A percentile compares a stretch with the other conserved stretches of the same genome.
phyloP scores from a whole-genome alignment of 2,888 invertebrate species.

The Deroplatys truncata region DNA sequence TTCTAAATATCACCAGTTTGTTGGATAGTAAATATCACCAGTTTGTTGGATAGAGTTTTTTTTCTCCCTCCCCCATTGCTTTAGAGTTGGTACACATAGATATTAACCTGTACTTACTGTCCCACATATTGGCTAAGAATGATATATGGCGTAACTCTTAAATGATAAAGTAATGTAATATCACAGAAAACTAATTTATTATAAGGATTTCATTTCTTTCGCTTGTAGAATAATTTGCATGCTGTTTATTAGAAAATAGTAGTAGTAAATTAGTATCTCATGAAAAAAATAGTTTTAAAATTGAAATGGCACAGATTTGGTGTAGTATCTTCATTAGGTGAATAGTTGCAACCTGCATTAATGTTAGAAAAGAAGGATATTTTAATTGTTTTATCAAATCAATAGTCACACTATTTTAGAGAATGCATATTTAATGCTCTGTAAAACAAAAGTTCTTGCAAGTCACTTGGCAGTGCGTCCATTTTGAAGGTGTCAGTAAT shows the following conservation, averaged over 20 bases:
- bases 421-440: background rate
- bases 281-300: background rate
- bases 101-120: too few relatives aligned
- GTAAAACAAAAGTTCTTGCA: background rate
- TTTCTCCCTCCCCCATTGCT: too few relatives aligned
- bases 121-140: too few relatives aligned
- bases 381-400: background rate
- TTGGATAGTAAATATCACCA: too few relatives aligned
- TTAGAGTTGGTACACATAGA: too few relatives aligned
- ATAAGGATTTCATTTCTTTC: background rate
- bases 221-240: background rate
- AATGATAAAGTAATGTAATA: background rate
- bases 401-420: background rate
- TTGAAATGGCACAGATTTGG: conserved; percentile 25
- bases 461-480: conserved; percentile 1
- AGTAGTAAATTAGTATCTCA: background rate
- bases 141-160: too few relatives aligned
- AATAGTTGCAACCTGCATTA: background rate
- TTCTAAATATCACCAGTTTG: too few relatives aligned
- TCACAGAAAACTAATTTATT: background rate
- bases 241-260: background rate
- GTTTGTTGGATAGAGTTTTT: too few relatives aligned
- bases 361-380: background rate
- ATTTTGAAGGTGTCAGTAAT: background rate
- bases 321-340: conserved; percentile 18